Base-by-base conservation (phyloP, 2,797 vertebrate species). In the Alectoris magna region DNA sequence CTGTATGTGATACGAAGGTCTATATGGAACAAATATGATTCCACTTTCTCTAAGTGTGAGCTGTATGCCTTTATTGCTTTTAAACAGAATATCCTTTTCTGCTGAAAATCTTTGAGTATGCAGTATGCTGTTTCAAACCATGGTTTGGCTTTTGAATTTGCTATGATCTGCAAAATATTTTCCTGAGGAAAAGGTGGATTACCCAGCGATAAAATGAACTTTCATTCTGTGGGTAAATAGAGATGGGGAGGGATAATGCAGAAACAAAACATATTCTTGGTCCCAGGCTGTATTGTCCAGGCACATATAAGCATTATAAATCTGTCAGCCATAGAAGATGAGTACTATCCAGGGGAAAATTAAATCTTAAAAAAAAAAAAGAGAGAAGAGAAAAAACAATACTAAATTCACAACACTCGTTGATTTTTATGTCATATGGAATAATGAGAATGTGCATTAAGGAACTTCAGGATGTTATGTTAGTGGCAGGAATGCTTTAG, bases 141-240 rank as follows among this genome's bases (percentile, higher is more conserved):
- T 27, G 5, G 59, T 78, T 94, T 93, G 59, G 64, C 80, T 85
- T 62, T 74, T 77, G 79, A 69, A 87, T 94, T 62, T 93, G 39
- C 68, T 74, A 14, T 58, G 41, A 46, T 85, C 83, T 91, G 79
- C 64, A 77, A 83, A 91, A 81, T 76, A 63, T 63, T 94, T 95
- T 94, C 58, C 38, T 58, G 59, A 71, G 80, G 80, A 84, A 80
- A 96, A 93, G 24, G 44, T 63, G 64, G 66, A 84, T 80, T 83
- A 55, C 21, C 29, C 13, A 58, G 22, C 38, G 93, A 72, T 41
- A 81, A 86, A 87, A 93, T 64, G 12, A 77, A 53, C 24, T 83
- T 90, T 43, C 17, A 83, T 87, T 72, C n/a, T 77, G 23, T 82
- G 59, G n/a, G 7, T 49, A 74, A 31, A 44, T 49, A 68, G 44